Percentiles rank a stretch among this genome's conserved stretches.
phyloP scores from a whole-genome alignment of 2,113 vertebrate genomes.

The Leiothrix lutea region DNA sequence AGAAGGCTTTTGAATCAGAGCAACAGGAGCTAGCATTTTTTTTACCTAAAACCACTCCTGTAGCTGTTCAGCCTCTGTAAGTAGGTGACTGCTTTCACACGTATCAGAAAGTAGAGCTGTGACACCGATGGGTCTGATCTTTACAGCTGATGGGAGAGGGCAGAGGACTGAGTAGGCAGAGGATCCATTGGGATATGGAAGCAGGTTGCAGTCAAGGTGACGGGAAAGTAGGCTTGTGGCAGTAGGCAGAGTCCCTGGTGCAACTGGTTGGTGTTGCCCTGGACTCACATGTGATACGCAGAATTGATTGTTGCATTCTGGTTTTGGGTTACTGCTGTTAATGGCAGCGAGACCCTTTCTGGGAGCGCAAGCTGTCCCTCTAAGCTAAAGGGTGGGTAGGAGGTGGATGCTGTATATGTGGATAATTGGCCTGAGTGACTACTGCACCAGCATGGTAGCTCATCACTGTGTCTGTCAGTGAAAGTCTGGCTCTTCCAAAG shows the following conservation, averaged over 20 bases:
- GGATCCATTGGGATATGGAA: not conserved
- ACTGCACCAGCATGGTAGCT: not conserved
- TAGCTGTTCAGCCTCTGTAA: not conserved
- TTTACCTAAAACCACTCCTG: not conserved
- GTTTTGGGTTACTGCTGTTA: not conserved
- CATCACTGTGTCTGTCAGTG: not conserved
- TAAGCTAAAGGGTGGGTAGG: not conserved
- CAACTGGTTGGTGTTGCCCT: not conserved
- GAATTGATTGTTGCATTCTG: not conserved
- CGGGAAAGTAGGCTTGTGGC: not conserved
- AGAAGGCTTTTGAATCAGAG: no score
- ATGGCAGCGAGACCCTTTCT: not conserved
- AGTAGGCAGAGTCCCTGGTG: not conserved
- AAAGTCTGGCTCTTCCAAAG: not conserved
- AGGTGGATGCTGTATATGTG: not conserved
- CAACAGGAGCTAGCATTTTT: not conserved
- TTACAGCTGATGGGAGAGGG: not conserved
- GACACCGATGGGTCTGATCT: not conserved
- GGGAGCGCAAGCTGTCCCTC: not conserved
- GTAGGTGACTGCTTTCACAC: not conserved
- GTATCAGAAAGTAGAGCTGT: not conserved
- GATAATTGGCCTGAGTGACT: not conserved
- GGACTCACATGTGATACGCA: fast-evolving
- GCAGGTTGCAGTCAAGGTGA: not conserved
- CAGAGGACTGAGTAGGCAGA: not conserved